Evolutionary conservation across 2,113 vertebrate species (phyloP).

Genomic region (Sphaerodactylus townsendi): DNA sequence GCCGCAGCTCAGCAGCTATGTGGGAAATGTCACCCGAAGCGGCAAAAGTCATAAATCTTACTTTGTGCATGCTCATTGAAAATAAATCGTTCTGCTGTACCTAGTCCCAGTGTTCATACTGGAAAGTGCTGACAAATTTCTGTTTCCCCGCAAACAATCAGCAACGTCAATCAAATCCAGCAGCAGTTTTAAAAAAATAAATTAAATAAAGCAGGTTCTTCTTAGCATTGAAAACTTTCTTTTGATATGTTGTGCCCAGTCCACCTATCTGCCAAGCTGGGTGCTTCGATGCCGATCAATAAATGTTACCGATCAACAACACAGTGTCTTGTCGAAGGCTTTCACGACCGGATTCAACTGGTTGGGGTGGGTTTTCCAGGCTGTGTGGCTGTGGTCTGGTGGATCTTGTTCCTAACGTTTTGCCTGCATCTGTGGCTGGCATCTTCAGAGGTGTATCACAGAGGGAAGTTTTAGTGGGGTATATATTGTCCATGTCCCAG

Average conservation of each 20-base stretch:
- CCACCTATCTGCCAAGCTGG: neutral
- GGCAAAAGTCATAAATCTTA: constrained; percentile 79
- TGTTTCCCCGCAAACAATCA: constrained; percentile 37
- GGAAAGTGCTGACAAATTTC: constrained; percentile 55
- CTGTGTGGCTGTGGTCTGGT: no score
- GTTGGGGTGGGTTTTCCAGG: no score
- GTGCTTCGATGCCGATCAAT: no score
- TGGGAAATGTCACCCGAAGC: constrained; percentile 71
- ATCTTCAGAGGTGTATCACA: no score
- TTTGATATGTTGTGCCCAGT: neutral
- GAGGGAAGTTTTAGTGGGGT: no score
- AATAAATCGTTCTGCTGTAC: constrained; percentile 69
- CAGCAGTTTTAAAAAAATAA: no score
- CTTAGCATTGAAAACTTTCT: neutral
- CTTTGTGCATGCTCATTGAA: constrained; percentile 71
- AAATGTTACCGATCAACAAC: no score
- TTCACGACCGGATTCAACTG: no score
- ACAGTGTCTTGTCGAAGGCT: no score
- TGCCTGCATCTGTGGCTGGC: no score
- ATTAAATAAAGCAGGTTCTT: neutral
- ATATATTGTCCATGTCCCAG: no score
- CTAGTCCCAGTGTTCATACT: constrained; percentile 47
- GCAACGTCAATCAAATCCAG: constrained; percentile 27
- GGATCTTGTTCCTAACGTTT: no score
- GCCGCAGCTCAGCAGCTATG: constrained; percentile 70